Percentiles rank a stretch among this genome's conserved stretches.
Evolutionary conservation across 2,888 invertebrate genomes (phyloP).

Genomic region (Lymantria monacha): DNA sequence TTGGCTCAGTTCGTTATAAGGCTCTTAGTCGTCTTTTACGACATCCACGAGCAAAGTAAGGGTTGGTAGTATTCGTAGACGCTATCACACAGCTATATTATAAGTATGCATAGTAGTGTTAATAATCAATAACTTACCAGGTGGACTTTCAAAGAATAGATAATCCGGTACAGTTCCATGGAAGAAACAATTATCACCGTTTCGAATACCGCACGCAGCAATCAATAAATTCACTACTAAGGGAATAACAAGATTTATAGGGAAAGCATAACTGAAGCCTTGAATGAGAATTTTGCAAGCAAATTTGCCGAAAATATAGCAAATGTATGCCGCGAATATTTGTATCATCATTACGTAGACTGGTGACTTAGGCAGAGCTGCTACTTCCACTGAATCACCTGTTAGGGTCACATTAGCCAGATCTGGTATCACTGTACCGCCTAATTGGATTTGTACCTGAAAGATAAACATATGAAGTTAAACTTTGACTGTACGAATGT

Average conservation of each 20-base stretch:
- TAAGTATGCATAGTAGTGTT: too few species aligned
- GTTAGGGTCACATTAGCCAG: conserved; percentile 88
- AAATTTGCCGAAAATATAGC: conserved; percentile 97
- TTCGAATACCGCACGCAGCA: conserved; percentile 93
- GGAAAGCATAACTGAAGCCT: conserved; percentile 98
- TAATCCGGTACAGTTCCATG: conserved; percentile 93
- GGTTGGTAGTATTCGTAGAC: too few species aligned
- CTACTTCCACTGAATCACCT: conserved; percentile 88
- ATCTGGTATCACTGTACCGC: conserved; percentile 86
- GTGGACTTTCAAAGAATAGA: conserved; percentile 95
- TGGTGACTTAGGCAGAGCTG: conserved; percentile 87
- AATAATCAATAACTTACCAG: conserved; percentile 53
- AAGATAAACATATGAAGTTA: conserved; percentile 27
- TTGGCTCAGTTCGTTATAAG: too few species aligned
- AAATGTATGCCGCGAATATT: conserved; percentile 91
- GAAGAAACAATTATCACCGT: conserved; percentile 94
- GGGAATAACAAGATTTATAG: conserved; percentile 96
- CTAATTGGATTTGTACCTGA: conserved; percentile 83
- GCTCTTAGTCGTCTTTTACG: too few species aligned
- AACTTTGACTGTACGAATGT: neutral
- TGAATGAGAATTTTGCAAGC: conserved; percentile 98
- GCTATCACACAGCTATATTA: too few species aligned
- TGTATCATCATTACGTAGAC: conserved; percentile 91
- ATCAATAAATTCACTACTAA: conserved; percentile 93
- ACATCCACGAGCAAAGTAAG: too few species aligned